Evolutionary conservation across 2,113 vertebrate genomes (phyloP).

Genomic region (Grammomys surdaster): DNA sequence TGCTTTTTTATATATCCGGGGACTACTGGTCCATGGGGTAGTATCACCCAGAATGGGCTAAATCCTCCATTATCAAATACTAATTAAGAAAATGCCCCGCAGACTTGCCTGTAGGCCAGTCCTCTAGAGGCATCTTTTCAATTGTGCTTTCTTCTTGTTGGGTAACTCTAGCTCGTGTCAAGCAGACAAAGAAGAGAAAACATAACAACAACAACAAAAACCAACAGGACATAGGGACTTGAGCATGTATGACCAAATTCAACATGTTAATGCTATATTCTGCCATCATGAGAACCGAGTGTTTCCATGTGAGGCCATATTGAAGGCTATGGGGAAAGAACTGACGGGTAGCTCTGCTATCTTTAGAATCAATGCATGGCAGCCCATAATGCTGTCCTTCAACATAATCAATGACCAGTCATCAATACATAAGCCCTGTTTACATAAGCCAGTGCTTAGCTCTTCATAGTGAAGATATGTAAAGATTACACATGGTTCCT

Average conservation of each 20-base stretch:
- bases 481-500: not conserved
- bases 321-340: too few species aligned
- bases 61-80: not conserved
- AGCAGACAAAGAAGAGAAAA: not conserved
- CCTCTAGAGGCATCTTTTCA: not conserved
- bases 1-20: not conserved
- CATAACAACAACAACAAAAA: not conserved
- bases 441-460: not conserved
- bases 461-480: not conserved
- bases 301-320: not conserved
- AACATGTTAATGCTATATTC: not conserved
- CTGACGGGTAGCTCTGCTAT: rapidly evolving
- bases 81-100: not conserved
- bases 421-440: not conserved
- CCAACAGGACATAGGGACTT: not conserved
- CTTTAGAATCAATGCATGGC: not conserved
- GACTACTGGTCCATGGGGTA: not conserved
- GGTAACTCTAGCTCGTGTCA: not conserved
- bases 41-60: not conserved
- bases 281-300: not conserved
- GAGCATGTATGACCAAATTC: not conserved
- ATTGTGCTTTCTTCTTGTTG: not conserved
- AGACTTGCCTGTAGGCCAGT: not conserved
- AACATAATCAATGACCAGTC: not conserved
- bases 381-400: too few species aligned